Evolutionary conservation across 2,797 vertebrate species (phyloP), one percentile per base, ranked within the genome.

Genomic region (Anabacerthia variegaticeps): DNA sequence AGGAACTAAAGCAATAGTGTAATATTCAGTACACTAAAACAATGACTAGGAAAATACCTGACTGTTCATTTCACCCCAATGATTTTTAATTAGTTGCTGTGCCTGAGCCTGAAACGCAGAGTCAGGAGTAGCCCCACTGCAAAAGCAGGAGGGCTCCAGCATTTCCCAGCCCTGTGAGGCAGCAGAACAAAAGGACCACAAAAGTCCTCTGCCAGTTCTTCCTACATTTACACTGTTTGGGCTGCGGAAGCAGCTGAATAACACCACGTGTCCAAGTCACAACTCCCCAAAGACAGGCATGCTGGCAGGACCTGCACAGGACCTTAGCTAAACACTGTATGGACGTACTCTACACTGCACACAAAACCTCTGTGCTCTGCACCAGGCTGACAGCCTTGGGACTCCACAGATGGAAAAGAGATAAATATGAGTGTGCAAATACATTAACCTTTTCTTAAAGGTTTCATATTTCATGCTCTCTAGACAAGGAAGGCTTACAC

Each of bases 281-380:
- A 67, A 0, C n/a, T 54, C 34, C 59, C 19, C 23, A 7, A 9
- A 63, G 54, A 30, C 27, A 72, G 39, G 34, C 28, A 56, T 23
- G 1, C 11, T 4, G n/a, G 52, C 3, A 12, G 43, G 49, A 88
- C 44, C 52, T 16, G 11, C 37, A 37, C 0, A 6, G 48, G 28
- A 43, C 6, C 59, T 58, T 4, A 9, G 36, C 20, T 39, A 14
- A 80, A 59, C 52, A 36, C 65, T 18, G 30, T 2, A 59, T 0
- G 12, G 43, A 37, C 1, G 6, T 7, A 66, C 7, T 24, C 15
- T 10, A 32, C 0, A 1, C 22, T 15, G n/a, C 0, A 0, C 27
- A n/a, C 24, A 39, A 34, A 62, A 18, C 1, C 2, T 14, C 46
- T 8, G 8, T n/a, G 37, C 46, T 55, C 39, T 10, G 21, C 32